These are phyloP conservation scores for Pangasius krempfi DNA, from an alignment of 2,797 vertebrate genomes.

Conservation along the genomic window DNA sequence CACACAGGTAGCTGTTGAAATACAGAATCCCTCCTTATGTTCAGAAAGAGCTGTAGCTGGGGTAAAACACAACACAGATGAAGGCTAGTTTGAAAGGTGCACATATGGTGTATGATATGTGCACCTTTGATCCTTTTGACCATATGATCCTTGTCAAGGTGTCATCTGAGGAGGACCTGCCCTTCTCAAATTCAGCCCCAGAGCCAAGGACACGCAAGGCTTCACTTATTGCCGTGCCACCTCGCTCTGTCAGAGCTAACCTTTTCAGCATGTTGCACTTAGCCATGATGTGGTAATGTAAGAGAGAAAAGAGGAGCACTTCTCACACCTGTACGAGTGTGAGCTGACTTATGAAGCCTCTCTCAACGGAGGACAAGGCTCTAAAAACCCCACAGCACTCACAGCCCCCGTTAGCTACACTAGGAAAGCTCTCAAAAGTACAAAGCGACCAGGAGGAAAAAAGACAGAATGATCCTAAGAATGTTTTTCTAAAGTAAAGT, in stretches of 20 bases:
- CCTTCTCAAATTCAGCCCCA: conserved; percentile 31
- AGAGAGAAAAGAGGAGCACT: conserved; percentile 19
- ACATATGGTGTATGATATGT: conserved; percentile 33
- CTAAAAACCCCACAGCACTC: conserved; percentile 37
- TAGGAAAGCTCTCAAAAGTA: conserved; percentile 9
- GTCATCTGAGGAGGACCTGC: neutral
- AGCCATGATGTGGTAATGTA: conserved; percentile 35
- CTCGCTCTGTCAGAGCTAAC: conserved; percentile 24
- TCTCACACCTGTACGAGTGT: neutral
- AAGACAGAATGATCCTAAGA: neutral
- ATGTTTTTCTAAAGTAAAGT: neutral
- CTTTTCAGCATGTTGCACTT: conserved; percentile 44
- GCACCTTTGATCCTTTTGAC: conserved; percentile 34
- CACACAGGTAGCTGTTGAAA: neutral
- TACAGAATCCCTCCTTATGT: neutral
- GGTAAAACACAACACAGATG: neutral
- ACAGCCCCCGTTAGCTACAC: conserved; percentile 31
- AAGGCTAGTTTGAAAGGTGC: conserved; percentile 17
- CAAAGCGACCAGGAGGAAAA: conserved; percentile 19
- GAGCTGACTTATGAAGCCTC: conserved; percentile 27
- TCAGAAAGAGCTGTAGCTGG: neutral
- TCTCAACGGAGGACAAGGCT: conserved; percentile 34
- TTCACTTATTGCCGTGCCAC: neutral
- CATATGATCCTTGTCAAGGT: conserved; percentile 36
- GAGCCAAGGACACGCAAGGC: conserved; percentile 4